Percentiles rank a stretch among this genome's conserved stretches.
These are phyloP conservation scores for Hymenopus coronatus DNA, from an alignment of 2,888 invertebrate species.

Conservation along the genomic window DNA sequence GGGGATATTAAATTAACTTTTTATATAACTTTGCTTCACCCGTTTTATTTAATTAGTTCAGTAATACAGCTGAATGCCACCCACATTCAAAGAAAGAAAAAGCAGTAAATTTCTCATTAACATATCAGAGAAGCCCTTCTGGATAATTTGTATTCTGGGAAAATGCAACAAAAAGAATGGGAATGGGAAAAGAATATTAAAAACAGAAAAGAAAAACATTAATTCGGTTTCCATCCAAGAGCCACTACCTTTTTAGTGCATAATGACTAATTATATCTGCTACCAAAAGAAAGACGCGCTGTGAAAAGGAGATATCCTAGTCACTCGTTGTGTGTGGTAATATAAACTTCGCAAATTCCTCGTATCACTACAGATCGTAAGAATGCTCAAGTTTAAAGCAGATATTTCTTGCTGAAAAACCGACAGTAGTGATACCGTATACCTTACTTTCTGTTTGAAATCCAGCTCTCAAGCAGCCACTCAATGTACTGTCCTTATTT, in stretches of 20 bases:
- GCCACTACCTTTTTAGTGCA: neutral
- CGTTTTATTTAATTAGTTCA: neutral
- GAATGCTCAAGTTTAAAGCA: too few species aligned
- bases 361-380: too few species aligned
- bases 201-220: neutral
- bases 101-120: neutral
- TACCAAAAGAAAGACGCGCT: neutral
- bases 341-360: too few species aligned
- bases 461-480: too few species aligned
- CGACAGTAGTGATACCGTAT: too few species aligned
- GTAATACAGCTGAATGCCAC: neutral
- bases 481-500: too few species aligned
- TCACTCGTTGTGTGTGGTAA: too few species aligned
- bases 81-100: neutral
- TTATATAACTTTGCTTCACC: neutral
- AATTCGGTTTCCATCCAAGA: neutral
- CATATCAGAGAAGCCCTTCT: neutral
- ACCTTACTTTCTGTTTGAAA: too few species aligned
- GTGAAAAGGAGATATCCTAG: neutral
- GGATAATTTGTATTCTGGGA: neutral
- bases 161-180: neutral
- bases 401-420: too few species aligned
- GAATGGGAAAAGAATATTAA: neutral
- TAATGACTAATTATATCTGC: neutral
- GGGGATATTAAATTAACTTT: neutral